Evolutionary conservation across 2,797 vertebrate genomes (phyloP).

Genomic region (Delichon dasypus): DNA sequence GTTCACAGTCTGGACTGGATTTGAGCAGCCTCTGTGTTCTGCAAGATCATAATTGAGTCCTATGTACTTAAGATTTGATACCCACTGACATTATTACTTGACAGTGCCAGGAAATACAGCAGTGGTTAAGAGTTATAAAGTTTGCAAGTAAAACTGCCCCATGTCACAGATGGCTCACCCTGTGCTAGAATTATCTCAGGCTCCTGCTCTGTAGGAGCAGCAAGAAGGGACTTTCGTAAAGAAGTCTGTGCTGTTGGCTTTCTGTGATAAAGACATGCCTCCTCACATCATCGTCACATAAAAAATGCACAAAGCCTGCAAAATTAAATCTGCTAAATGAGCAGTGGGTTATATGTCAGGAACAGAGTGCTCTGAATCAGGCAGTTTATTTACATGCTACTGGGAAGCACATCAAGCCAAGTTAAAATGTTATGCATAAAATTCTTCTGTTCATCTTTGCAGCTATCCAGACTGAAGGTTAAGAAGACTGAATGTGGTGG

Average conservation of each 20-base stretch:
- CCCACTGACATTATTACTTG: not conserved
- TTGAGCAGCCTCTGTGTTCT: conserved; percentile 26
- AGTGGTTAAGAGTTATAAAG: not conserved
- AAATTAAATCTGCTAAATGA: conserved; percentile 41
- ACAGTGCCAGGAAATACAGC: conserved; percentile 23
- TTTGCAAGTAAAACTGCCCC: not conserved
- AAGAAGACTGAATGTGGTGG: not conserved
- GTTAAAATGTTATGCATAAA: not conserved
- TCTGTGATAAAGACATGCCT: not conserved
- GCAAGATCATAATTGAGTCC: conserved; percentile 33
- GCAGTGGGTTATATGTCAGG: conserved; percentile 3
- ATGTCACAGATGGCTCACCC: not conserved
- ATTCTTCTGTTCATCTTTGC: conserved; percentile 2
- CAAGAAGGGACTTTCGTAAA: not conserved
- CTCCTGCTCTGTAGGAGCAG: not conserved
- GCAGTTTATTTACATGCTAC: not conserved
- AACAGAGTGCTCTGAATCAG: not conserved
- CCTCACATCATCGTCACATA: not conserved
- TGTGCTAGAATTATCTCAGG: not conserved
- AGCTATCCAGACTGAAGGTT: not conserved
- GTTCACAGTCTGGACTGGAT: conserved; percentile 24
- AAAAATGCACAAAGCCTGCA: not conserved
- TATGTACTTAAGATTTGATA: conserved; percentile 24
- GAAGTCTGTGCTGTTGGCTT: not conserved
- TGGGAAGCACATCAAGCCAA: not conserved